A percentile compares a stretch with the other conserved stretches of the same genome.
phyloP scores from a whole-genome alignment of 1,140 invertebrate species.

The Drosophila mauritiana region DNA sequence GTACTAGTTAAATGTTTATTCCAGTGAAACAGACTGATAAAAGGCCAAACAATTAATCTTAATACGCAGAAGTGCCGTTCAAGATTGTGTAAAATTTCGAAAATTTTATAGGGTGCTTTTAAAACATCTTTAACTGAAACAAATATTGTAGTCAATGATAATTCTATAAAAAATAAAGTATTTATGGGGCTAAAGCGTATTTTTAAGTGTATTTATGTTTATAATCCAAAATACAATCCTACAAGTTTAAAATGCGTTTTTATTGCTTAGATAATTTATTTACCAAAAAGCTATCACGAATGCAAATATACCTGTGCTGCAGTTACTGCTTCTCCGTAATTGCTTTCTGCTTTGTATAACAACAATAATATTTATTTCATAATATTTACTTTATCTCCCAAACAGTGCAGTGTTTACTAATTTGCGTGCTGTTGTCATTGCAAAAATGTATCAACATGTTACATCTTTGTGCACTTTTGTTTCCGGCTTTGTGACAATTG shows the following conservation, averaged over 20 bases:
- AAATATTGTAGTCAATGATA: background rate
- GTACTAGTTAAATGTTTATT: background rate
- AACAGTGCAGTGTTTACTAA: conserved; percentile 48
- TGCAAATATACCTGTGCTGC: conserved; percentile 13
- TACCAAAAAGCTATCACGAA: background rate
- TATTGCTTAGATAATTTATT: background rate
- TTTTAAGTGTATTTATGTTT: no score
- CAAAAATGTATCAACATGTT: conserved; percentile 39
- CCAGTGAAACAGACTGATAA: background rate
- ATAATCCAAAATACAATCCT: no score
- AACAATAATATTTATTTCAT: conserved; percentile 69
- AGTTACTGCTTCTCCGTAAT: conserved; percentile 23
- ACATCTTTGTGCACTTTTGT: conserved; percentile 22
- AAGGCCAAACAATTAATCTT: conserved; percentile 1
- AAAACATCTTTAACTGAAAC: no score
- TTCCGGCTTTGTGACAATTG: conserved; percentile 60
- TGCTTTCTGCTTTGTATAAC: background rate
- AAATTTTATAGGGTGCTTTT: no score
- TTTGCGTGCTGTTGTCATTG: conserved; percentile 21
- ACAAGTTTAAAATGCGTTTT: no score
- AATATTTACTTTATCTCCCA: conserved; percentile 66
- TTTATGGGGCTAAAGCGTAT: no score
- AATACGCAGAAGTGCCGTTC: background rate
- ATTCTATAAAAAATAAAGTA: no score
- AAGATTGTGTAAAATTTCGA: no score